Evolutionary conservation across 1,140 invertebrate genomes (phyloP).

Genomic region (Gryon sp.): DNA sequence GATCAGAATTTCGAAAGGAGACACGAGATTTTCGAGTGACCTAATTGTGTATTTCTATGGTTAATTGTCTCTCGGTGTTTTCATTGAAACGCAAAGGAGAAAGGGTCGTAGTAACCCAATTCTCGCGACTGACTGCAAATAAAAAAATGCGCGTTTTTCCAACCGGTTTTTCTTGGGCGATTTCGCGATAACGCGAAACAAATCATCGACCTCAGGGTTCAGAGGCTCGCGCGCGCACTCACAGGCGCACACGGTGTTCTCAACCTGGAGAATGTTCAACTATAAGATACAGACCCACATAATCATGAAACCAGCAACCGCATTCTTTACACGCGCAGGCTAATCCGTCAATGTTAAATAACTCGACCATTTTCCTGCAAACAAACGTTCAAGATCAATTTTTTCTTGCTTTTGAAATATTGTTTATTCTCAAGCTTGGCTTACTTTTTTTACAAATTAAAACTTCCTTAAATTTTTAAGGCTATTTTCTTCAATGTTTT

Average conservation of each 20-base stretch:
- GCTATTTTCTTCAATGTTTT: no score
- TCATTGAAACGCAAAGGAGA: constrained; percentile 35
- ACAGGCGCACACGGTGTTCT: constrained; percentile 69
- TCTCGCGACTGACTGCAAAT: constrained; percentile 17
- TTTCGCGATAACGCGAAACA: constrained; percentile 61
- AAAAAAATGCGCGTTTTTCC: constrained; percentile 53
- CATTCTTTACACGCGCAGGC: constrained; percentile 67
- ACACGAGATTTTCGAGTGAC: constrained; percentile 13
- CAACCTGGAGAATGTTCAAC: constrained; percentile 72
- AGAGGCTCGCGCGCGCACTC: constrained; percentile 49
- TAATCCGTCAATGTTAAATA: constrained; percentile 54
- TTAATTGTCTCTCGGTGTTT: constrained; percentile 36
- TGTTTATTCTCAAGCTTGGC: no score
- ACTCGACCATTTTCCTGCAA: constrained; percentile 12
- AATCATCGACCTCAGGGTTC: constrained; percentile 61
- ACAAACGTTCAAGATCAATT: constrained; percentile 17
- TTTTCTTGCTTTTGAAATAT: no score
- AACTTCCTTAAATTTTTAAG: no score
- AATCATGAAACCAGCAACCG: constrained; percentile 71
- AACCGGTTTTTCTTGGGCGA: constrained; percentile 54
- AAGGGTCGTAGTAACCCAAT: constrained; percentile 52
- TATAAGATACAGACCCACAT: constrained; percentile 69
- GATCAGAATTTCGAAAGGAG: constrained; percentile 32
- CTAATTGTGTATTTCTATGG: constrained; percentile 42
- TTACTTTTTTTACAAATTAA: background rate